Base-by-base conservation (phyloP, 2,113 vertebrate genomes). In the Heliornis fulica region DNA sequence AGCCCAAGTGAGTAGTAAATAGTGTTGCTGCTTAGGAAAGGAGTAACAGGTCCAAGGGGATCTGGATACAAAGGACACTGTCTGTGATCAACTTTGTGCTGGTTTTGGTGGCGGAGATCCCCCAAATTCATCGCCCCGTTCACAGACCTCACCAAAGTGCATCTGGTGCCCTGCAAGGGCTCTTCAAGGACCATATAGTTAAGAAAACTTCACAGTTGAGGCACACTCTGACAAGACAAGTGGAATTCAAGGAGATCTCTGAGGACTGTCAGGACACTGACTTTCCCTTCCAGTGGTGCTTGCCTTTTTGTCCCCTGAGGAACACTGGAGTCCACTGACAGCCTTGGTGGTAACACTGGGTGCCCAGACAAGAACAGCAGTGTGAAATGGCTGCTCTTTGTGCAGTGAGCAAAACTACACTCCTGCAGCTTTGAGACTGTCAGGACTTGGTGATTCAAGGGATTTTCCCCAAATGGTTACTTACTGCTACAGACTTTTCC, bases 11-110 rank as follows among this genome's bases (percentile, higher is more conserved):
- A 68, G 41, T n/a, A 61, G 8, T 32, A 74, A 48, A 40, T 11
- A 48, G 68, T 13, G n/a, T 70, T 90, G 45, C 12, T 94, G 23
- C 5, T 71, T 71, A 28, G 41, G 51, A 77, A 90, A 60, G 31
- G 32, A 63, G 45, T 20, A 22, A 46, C 46, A 46, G 20, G 8
- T 77, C 60, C 2, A 6, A 28, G 12, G 20, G 32, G 17, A 53
- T 2, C 0, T 28, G n/a, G 26, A 28, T 5, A 3, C 53, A n/a
- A 64, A 81, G 43, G 40, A 56, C 23, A 16, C 4, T 2, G 16
- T 65, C 60, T 53, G 54, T 61, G 34, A 21, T 53, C 20, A 32
- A 13, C 71, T 71, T 61, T 66, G 31, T 78, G 46, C 28, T 81
- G 34, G 4, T 80, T 90, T 65, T 92, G n/a, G 40, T 88, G 84